Base-by-base conservation (phyloP, 2,888 invertebrate species). In the Calameuta pallipes region DNA sequence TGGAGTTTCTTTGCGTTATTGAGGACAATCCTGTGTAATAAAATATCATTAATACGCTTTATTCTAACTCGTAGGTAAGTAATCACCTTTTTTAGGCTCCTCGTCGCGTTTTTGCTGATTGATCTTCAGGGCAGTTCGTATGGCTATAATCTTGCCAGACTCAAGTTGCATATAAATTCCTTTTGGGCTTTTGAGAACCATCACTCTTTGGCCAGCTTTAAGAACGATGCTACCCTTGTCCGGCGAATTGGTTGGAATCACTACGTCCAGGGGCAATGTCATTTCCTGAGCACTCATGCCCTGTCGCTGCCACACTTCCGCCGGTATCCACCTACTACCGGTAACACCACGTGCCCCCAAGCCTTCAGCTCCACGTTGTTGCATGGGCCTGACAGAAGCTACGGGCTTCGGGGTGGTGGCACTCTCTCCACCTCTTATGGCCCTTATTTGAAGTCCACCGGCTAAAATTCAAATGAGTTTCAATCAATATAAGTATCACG, bases 221-320 rank as follows among this genome's bases (percentile, higher is more conserved):
- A 99, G 93, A 30, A 97, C 96, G 81, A 98, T 98, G 85, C 97
- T 97, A 11, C 97, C 96, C 89, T 97, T 96, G 85, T 97, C 97
- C 0, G 96, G 96, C 23, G 97, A 96, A 90, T 97, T 97, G 0
- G 97, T 98, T 4, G 97, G 97, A 89, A 98, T 98, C 15, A 98
- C 97, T 68, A 98, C 98, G 92, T 97, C 97, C 94, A 97, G 93
- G 4, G 98, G 98, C 82, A 98, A 93, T 11, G 97, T 97, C 95
- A 98, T 97, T 93, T 98, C 98, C 92, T 98, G 97, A 34, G 98
- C 97, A 33, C 97, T 97, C 95, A 98, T 98, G 81, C 98, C 98
- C 92, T 98, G 98, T 71, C 97, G 93, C 87, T 97, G 96, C 97
- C 97, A 97, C 78, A 97, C 97, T 92, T 97, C 97, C 6, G 97